Base-by-base conservation (phyloP, 1,140 invertebrate species). In the Panulirus ornatus region DNA sequence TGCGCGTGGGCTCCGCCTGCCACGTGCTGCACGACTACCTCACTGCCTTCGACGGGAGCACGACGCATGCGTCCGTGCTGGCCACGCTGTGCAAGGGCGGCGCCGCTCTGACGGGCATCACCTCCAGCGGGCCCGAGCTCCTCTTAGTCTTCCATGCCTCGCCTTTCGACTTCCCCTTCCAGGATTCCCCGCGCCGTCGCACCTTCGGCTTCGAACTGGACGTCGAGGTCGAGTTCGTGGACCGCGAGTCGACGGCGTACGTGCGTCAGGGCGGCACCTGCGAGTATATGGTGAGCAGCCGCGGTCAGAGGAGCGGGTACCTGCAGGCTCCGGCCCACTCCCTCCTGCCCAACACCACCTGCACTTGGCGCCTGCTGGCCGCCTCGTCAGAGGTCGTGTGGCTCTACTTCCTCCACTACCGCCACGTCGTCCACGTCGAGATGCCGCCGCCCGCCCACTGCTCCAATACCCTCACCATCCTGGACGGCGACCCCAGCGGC, bases 31-130 rank as follows among this genome's bases (percentile, higher is more conserved):
- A 97, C 93, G 97, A 98, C 94, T 97, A 97, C 94, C 96, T 98
- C 87, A 97, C 97, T 6, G 96, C 98, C 47, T 98, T 98, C 94
- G 97, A 98, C 93, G 97, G 97, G 70, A 97, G 97, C 92, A 98
- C 96, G 84, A 97, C 97, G 9, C 95, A 97, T 92, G 97, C 98
- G 94, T 97, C 97, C 6, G 96, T 98, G 85, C 96, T 98, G 91
- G 94, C 98, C 90, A 97, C 97, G 94, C 98, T 98, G 93, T 98
- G 97, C 93, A 97, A 97, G 8, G 96, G 96, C 3, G 96, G 96
- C 54, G 97, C 97, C 51, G 96, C 95, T 1, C 96, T 98, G 44
- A 97, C 97, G 0, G 96, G 97, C 93, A 97, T 97, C 87, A 95
- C 97, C 85, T 97, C 97, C 83, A 97, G 97, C 93, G 97, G 97